Percentiles rank a stretch among this genome's conserved stretches.
These are phyloP conservation scores for Corydoras maculifer DNA, from an alignment of 2,113 vertebrate species.

Conservation along the genomic window DNA sequence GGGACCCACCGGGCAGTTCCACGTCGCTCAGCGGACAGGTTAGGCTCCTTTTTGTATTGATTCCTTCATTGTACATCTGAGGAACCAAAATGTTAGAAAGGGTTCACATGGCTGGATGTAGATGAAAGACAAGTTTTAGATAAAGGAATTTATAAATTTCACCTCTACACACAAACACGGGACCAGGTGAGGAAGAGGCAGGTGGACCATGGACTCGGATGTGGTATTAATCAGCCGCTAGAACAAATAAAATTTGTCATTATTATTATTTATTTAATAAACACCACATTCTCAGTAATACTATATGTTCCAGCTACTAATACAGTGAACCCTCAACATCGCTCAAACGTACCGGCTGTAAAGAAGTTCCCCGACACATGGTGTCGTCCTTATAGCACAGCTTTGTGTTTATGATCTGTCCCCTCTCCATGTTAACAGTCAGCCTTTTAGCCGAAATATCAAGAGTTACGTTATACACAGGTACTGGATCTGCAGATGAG, in stretches of 20 bases:
- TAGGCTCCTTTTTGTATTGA: slow-evolving; percentile 59
- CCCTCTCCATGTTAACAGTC: slow-evolving; percentile 35
- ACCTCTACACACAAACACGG: slow-evolving; percentile 68
- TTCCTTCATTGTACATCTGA: slow-evolving; percentile 52
- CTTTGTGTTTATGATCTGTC: slow-evolving; percentile 18
- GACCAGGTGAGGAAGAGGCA: slow-evolving; percentile 57
- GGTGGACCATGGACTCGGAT: slow-evolving; percentile 32
- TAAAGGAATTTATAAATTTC: neutral
- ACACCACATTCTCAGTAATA: too few relatives aligned
- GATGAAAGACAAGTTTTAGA: neutral
- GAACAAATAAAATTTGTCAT: slow-evolving; percentile 8
- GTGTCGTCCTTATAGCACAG: slow-evolving; percentile 34
- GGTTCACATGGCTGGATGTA: neutral
- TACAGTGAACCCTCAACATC: neutral
- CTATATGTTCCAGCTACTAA: neutral
- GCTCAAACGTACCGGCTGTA: neutral
- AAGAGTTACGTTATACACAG: slow-evolving; percentile 44
- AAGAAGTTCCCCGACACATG: rapidly evolving
- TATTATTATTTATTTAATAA: too few relatives aligned
- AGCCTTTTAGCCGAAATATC: slow-evolving; percentile 44
- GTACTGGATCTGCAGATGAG: slow-evolving; percentile 27
- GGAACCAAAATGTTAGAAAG: neutral
- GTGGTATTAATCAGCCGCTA: slow-evolving; percentile 46
- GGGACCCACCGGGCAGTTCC: slow-evolving; percentile 65
- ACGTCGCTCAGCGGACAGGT: slow-evolving; percentile 67